Base-by-base conservation (phyloP, 2,113 vertebrate species). In the Seriola quinqueradiata region DNA sequence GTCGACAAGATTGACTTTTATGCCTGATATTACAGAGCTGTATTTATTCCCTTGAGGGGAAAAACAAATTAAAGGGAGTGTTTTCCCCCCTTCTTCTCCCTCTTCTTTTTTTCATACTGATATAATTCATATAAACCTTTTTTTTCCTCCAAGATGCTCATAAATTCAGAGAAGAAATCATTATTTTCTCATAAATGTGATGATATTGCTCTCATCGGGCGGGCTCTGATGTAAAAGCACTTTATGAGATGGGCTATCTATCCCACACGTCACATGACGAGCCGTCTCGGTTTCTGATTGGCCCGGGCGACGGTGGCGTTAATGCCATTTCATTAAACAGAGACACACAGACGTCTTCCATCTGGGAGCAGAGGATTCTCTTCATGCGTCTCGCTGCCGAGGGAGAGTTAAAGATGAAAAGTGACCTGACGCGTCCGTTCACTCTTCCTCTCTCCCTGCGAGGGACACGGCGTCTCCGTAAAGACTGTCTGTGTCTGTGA, bases 121-220 rank as follows among this genome's bases (percentile, higher is more conserved):
- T 89, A 84, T 93, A 83, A 91, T 92, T 93, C 90, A 89, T 90
- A 92, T 92, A 91, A 92, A 92, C 68, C 75, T 85, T 86, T 86
- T 81, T 74, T 57, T 42, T 42, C 68, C 81, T 87, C 76, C 68
- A 55, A 86, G 90, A 88, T 64, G 91, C 87, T 93, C 91, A 90
- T 93, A 93, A 92, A 94, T 92, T 93, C 87, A 19, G 79, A 82
- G 84, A 68, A 87, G 84, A 92, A 95, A 95, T 95, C 92, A 95
- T 95, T 95, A 95, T 93, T 94, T 94, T 94, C 92, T 95, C 92
- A 95, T 95, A 94, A 95, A 94, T 78, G 87, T 89, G 87, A 93
- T 91, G 85, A 92, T 92, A 95, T 95, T 95, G 92, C 92, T 90
- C 92, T 94, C 92, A 93, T 90, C 88, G 77, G 84, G 80, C 82